Evolutionary conservation across 1,140 invertebrate genomes (phyloP).

Genomic region (Melitaea cinxia): DNA sequence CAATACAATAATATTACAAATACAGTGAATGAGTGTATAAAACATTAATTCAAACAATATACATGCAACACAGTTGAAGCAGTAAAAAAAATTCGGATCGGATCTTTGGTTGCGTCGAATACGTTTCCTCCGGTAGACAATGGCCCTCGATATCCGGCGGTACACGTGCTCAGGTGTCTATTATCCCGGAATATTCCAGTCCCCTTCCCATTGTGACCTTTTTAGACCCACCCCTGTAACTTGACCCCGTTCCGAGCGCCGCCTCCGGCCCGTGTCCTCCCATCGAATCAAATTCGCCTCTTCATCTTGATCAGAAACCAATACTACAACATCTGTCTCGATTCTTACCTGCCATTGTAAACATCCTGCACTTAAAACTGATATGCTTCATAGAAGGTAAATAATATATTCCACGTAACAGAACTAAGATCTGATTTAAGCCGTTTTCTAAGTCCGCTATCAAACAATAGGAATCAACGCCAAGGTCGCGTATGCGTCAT

Average conservation of each 20-base stretch:
- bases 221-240: slow-evolving; percentile 65
- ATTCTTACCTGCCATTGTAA: slow-evolving; percentile 52
- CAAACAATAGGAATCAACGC: slow-evolving; percentile 69
- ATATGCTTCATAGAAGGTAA: slow-evolving; percentile 14
- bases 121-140: slow-evolving; percentile 76
- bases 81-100: slow-evolving; percentile 62
- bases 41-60: background rate
- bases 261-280: slow-evolving; percentile 71
- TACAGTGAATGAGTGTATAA: no score
- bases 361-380: slow-evolving; percentile 48
- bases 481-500: slow-evolving; percentile 63
- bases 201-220: slow-evolving; percentile 64
- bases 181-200: slow-evolving; percentile 59
- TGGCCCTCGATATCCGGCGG: slow-evolving; percentile 70
- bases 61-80: slow-evolving; percentile 28
- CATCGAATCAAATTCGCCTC: slow-evolving; percentile 54
- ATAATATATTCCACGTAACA: slow-evolving; percentile 19
- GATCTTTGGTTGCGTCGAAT: slow-evolving; percentile 66
- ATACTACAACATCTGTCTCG: slow-evolving; percentile 64
- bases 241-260: slow-evolving; percentile 71
- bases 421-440: slow-evolving; percentile 16
- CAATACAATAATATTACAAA: no score
- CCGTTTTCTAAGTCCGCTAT: slow-evolving; percentile 44
- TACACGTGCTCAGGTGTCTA: slow-evolving; percentile 80
- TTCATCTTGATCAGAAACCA: slow-evolving; percentile 46